phyloP scores from a whole-genome alignment of 2,797 vertebrate genomes.

The Notolepis coatsorum region DNA sequence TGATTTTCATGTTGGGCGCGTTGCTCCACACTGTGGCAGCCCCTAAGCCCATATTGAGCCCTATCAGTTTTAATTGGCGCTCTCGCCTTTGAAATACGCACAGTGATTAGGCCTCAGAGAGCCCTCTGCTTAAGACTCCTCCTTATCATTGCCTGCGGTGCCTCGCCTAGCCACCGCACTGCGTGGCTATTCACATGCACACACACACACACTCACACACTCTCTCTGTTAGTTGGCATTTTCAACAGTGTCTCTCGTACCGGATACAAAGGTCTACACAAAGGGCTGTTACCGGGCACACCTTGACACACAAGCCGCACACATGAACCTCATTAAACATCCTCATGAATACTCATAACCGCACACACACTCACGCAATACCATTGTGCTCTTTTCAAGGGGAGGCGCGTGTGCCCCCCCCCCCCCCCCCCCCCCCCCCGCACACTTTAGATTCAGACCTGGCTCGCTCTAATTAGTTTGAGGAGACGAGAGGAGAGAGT shows the following conservation, averaged over 20 bases:
- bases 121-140: constrained; percentile 68
- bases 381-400: constrained; percentile 9
- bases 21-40: constrained; percentile 62
- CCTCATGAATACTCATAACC: constrained; percentile 42
- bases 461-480: constrained; percentile 71
- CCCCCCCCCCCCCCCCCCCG: no score
- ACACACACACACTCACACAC: constrained; percentile 7
- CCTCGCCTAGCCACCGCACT: constrained; percentile 42
- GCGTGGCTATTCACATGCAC: constrained; percentile 27
- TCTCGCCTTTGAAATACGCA: constrained; percentile 78
- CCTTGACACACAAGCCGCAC: no score
- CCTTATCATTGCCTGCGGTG: constrained; percentile 69
- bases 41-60: constrained; percentile 77
- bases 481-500: constrained; percentile 69
- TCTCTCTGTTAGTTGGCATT: constrained; percentile 18
- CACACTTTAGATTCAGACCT: constrained; percentile 59
- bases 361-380: constrained; percentile 11
- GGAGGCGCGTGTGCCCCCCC: constrained; percentile 45
- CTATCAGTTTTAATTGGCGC: constrained; percentile 81
- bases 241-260: constrained; percentile 4
- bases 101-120: constrained; percentile 74
- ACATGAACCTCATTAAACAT: constrained; percentile 24
- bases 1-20: constrained; percentile 73
- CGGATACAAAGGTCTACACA: constrained; percentile 40
- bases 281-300: constrained; percentile 43